Evolutionary conservation across 2,797 vertebrate genomes (phyloP).

Genomic region (Bryconaethiops microstoma): DNA sequence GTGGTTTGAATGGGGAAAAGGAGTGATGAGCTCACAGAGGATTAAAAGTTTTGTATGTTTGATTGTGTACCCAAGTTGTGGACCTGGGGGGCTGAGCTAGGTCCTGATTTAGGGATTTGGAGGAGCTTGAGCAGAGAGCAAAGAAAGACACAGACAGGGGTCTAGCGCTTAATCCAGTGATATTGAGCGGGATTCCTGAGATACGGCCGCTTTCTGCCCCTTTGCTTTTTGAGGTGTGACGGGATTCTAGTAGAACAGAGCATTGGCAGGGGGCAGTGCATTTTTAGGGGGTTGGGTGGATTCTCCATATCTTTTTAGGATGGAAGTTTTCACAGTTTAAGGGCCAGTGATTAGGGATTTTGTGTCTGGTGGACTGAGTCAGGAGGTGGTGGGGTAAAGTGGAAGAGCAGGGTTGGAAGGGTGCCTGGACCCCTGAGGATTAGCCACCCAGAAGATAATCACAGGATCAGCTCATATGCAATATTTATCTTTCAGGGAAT

Average conservation of each 20-base stretch:
- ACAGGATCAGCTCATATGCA: constrained; percentile 78
- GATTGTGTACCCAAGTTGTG: constrained; percentile 79
- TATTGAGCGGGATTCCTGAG: constrained; percentile 83
- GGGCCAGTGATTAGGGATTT: constrained; percentile 75
- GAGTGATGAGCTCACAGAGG: constrained; percentile 75
- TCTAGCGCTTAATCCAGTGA: constrained; percentile 78
- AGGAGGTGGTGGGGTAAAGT: constrained; percentile 52
- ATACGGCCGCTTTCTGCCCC: constrained; percentile 73
- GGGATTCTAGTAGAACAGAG: constrained; percentile 53
- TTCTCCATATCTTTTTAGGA: constrained; percentile 73
- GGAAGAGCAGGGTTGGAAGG: constrained; percentile 40
- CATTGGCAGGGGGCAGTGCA: constrained; percentile 36
- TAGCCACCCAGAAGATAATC: constrained; percentile 81
- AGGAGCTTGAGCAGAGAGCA: constrained; percentile 48
- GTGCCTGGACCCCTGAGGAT: constrained; percentile 73
- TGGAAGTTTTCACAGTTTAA: constrained; percentile 83
- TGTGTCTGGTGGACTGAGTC: constrained; percentile 81
- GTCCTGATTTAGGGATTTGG: constrained; percentile 6
- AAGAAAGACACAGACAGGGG: constrained; percentile 63
- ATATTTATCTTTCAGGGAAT: constrained; percentile 69
- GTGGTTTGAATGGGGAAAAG: constrained; percentile 46
- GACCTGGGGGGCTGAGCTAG: constrained; percentile 65
- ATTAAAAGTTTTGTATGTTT: constrained; percentile 80
- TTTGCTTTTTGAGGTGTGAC: constrained; percentile 84
- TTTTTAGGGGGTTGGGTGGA: constrained; percentile 45